Evolutionary conservation across 2,888 invertebrate genomes (phyloP), one percentile per base, ranked within the genome.

Genomic region (Drosophila ezoana): DNA sequence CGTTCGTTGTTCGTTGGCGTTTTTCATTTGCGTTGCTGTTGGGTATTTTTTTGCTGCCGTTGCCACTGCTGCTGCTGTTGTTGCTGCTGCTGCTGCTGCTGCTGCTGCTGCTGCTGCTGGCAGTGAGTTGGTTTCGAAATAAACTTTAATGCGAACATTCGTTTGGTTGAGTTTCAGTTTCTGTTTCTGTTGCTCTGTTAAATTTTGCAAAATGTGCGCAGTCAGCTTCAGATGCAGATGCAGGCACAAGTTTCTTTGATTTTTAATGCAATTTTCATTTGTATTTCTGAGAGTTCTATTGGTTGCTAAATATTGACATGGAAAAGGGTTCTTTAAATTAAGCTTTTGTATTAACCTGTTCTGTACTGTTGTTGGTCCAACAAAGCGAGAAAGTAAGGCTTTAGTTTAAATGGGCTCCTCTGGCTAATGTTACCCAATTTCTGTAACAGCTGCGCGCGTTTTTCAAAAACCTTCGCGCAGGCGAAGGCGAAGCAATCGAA

Each of bases 141-240:
- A 87, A 76, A 76, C 89, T 87, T 89, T 89, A 89, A 87, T 82
- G 72, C 77, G 85, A 89, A 72, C 77, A 78, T 78, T 84, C 68
- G 78, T 74, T 88, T 65, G 71, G 65, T 73, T 81, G 74, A 73
- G 84, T 70, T 81, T 79, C 86, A 62, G 85, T 78, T 87, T 87
- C 87, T 67, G 58, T 69, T 65, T 48, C 60, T 87, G 87, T 72
- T 80, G 75, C 83, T 83, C 83, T 83, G 89, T 88, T 88, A 88
- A 83, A 88, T 83, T 83, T 66, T 68, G 64, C 70, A 59, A 69
- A 79, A 66, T 83, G 69, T 83, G 83, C 83, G 88, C 83, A 79
- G 86, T 81, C 88, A 83, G 88, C 84, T 83, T 75, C 44, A 70
- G 70, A 44, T 49, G 48, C 13, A 38, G 16, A 65, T 53, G 47